A percentile compares a stretch with the other conserved stretches of the same genome.
Evolutionary conservation across 2,888 invertebrate genomes (phyloP).

Genomic region (Thelaira solivaga): DNA sequence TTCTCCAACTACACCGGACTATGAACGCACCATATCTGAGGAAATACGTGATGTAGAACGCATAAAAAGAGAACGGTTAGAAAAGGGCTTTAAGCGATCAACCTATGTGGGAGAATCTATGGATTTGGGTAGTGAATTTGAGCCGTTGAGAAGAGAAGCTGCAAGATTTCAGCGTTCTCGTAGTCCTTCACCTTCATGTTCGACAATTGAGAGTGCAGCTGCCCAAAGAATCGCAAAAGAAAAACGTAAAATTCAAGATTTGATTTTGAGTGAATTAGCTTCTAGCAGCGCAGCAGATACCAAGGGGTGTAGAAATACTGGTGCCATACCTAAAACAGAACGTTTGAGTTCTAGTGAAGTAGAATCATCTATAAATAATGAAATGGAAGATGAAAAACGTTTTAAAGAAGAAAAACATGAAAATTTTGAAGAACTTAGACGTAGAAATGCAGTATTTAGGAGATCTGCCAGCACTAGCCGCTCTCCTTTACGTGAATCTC

Average conservation of each 20-base stretch:
- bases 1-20: conserved; percentile 67
- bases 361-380: conserved; percentile 65
- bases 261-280: conserved; percentile 71
- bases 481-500: conserved; percentile 67
- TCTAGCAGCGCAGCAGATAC: conserved; percentile 8
- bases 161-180: conserved; percentile 70
- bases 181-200: conserved; percentile 69
- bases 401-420: conserved; percentile 66
- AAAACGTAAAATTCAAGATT: conserved; percentile 70
- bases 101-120: conserved; percentile 75
- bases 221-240: conserved; percentile 61
- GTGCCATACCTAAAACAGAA: conserved; percentile 70
- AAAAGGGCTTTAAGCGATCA: conserved; percentile 73
- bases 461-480: conserved; percentile 74
- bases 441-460: conserved; percentile 70
- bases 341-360: conserved; percentile 55
- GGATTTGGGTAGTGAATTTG: conserved; percentile 71
- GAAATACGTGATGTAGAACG: conserved; percentile 69
- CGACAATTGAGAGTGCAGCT: conserved; percentile 42
- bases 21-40: conserved; percentile 71
- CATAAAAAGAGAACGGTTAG: conserved; percentile 69
- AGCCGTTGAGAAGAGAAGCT: conserved; percentile 67
- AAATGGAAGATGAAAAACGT: conserved; percentile 65
- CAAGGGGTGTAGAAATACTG: conserved; percentile 51
- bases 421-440: conserved; percentile 71